Evolutionary conservation across 2,888 invertebrate species (phyloP).

Genomic region (Prenolepis imparis): DNA sequence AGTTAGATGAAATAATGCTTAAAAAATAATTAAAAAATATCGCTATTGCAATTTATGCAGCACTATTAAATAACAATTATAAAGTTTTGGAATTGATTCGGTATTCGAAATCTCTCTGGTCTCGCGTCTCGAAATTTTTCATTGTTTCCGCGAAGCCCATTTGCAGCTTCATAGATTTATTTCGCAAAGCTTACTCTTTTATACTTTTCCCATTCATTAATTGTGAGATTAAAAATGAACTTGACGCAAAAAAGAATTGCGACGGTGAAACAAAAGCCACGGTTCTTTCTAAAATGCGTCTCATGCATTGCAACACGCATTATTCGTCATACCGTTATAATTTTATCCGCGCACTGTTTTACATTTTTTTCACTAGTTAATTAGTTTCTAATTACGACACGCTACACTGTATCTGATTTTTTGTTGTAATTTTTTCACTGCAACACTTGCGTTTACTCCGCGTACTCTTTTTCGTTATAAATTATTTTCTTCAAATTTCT

Average conservation of each 20-base stretch:
- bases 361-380: background rate
- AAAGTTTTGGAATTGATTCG: slow-evolving; percentile 3
- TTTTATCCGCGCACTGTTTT: slow-evolving; percentile 30
- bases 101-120: background rate
- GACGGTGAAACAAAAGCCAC: background rate
- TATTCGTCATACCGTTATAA: slow-evolving; percentile 1
- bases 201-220: slow-evolving; percentile 6
- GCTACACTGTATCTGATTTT: background rate
- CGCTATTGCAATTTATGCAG: background rate
- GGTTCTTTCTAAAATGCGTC: slow-evolving; percentile 17
- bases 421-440: background rate
- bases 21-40: background rate
- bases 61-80: background rate
- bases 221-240: slow-evolving; percentile 26
- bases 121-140: no score
- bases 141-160: slow-evolving; percentile 20
- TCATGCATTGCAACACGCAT: background rate
- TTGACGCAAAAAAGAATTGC: slow-evolving; percentile 18
- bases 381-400: slow-evolving; percentile 19
- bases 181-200: slow-evolving; percentile 20
- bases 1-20: background rate
- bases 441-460: background rate
- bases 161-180: slow-evolving; percentile 38
- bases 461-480: background rate
- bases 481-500: background rate